Evolutionary conservation across 1,140 invertebrate species (phyloP).

Genomic region (Babylonia areolata): DNA sequence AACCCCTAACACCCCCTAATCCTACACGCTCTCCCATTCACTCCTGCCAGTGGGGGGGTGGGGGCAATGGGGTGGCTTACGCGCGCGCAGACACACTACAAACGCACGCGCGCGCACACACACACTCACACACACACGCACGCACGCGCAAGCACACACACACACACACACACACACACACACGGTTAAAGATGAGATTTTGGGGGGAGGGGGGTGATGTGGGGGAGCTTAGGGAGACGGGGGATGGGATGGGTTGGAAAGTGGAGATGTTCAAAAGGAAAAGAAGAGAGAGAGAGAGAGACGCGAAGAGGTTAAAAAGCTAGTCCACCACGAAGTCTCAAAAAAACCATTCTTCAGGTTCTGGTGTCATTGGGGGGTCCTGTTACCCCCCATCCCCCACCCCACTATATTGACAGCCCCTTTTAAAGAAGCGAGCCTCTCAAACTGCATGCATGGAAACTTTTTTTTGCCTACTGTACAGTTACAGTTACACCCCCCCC

Average conservation of each 20-base stretch:
- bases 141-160: neutral
- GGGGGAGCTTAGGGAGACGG: neutral
- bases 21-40: neutral
- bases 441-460: no score
- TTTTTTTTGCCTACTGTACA: no score
- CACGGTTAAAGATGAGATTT: neutral
- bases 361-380: neutral
- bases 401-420: neutral
- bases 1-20: neutral
- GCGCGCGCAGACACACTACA: neutral
- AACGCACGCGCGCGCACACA: neutral
- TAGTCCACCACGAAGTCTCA: neutral
- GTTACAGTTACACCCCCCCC: no score
- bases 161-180: neutral
- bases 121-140: neutral
- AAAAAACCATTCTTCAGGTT: neutral
- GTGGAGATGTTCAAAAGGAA: neutral
- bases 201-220: neutral
- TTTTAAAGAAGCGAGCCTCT: no score
- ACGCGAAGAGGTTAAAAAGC: neutral
- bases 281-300: neutral
- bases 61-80: neutral
- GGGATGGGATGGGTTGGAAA: neutral
- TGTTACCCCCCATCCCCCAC: neutral
- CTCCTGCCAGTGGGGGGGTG: no score